phyloP scores from a whole-genome alignment of 2,888 invertebrate genomes.

The Acanthosepion lycidas region DNA sequence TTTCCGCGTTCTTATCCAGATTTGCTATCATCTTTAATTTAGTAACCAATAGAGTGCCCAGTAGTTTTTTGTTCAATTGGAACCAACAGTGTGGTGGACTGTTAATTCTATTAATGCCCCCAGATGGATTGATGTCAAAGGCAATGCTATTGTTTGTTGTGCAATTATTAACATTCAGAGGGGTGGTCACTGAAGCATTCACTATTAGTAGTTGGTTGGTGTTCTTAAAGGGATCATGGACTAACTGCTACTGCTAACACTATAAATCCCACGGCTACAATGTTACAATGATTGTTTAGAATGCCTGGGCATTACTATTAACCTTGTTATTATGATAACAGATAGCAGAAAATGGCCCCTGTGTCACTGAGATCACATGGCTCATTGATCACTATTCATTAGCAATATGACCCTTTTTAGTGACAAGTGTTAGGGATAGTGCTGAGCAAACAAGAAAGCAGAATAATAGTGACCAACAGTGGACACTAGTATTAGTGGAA shows the following conservation, averaged over 20 bases:
- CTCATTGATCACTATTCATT: conserved; percentile 8
- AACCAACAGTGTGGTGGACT: background rate
- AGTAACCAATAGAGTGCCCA: no score
- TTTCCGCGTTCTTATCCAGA: no score
- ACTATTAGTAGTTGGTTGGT: background rate
- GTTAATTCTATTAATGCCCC: background rate
- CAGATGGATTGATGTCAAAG: background rate
- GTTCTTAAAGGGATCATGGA: conserved; percentile 18
- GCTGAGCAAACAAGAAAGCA: background rate
- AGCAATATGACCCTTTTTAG: conserved; percentile 20
- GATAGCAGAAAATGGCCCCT: conserved; percentile 8
- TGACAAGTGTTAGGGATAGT: conserved; percentile 33
- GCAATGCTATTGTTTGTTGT: background rate
- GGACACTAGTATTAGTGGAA: background rate
- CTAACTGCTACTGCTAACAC: conserved; percentile 17
- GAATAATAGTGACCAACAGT: conserved; percentile 1
- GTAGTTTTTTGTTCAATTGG: no score
- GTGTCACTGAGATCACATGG: conserved; percentile 33
- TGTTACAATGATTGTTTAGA: conserved; percentile 4
- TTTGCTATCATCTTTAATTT: no score
- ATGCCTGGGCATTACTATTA: background rate
- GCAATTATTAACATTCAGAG: background rate
- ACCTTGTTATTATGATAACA: conserved; percentile 33
- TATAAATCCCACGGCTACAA: conserved; percentile 10
- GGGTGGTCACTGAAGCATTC: background rate